Percentiles rank a stretch among this genome's conserved stretches.
Conservation (phyloP, 2,888 invertebrate species). For the Cancer borealis region DNA sequence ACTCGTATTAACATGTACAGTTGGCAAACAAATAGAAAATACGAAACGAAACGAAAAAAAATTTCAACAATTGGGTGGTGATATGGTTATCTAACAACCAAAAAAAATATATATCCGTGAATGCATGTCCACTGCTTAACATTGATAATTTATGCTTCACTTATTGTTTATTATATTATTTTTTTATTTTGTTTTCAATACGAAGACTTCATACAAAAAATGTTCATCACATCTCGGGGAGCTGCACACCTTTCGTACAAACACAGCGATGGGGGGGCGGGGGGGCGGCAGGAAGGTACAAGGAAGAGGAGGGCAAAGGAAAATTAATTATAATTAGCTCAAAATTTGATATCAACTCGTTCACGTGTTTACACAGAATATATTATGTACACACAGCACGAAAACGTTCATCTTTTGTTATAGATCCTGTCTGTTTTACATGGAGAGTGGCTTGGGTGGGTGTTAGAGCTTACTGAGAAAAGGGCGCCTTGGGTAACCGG, state of each 20-base stretch:
- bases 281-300: neutral
- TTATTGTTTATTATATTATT: slow-evolving; percentile 48
- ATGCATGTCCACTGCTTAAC: slow-evolving; percentile 67
- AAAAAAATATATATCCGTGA: slow-evolving; percentile 12
- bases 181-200: slow-evolving; percentile 53
- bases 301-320: neutral
- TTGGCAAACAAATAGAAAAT: neutral
- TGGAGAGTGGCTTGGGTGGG: slow-evolving; percentile 28
- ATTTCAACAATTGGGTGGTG: slow-evolving; percentile 40
- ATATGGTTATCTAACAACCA: slow-evolving; percentile 44
- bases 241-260: slow-evolving; percentile 64
- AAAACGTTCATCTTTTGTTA: slow-evolving; percentile 53
- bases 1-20: slow-evolving; percentile 34
- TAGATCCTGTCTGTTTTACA: slow-evolving; percentile 41
- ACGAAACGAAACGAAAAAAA: slow-evolving; percentile 8
- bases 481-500: slow-evolving; percentile 52
- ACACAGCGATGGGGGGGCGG: slow-evolving; percentile 49
- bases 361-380: slow-evolving; percentile 69
- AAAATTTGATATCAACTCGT: slow-evolving; percentile 75
- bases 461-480: slow-evolving; percentile 56
- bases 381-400: slow-evolving; percentile 70
- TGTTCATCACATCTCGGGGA: slow-evolving; percentile 49
- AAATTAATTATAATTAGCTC: slow-evolving; percentile 35
- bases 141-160: slow-evolving; percentile 64
- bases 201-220: slow-evolving; percentile 71